These are phyloP conservation scores for Smithornis capensis DNA, from an alignment of 2,113 vertebrate genomes.

Conservation along the genomic window DNA sequence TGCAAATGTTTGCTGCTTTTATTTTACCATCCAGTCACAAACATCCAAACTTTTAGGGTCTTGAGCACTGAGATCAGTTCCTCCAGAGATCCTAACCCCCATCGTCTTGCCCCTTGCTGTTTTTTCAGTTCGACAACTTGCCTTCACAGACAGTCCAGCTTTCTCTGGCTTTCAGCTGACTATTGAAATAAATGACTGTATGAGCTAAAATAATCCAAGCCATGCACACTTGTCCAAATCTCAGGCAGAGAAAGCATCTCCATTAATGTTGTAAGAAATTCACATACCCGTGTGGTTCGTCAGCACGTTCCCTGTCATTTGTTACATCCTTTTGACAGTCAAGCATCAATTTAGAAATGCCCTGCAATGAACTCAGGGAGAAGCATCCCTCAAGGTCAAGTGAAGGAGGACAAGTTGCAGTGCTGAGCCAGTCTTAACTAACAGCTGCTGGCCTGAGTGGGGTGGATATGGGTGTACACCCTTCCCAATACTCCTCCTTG, in stretches of 20 bases:
- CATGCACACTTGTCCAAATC: neutral
- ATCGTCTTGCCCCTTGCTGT: neutral
- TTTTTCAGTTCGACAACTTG: neutral
- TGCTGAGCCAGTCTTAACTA: neutral
- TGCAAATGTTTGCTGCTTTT: neutral
- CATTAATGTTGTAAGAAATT: neutral
- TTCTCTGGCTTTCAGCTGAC: neutral
- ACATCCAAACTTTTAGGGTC: neutral
- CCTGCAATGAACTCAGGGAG: neutral
- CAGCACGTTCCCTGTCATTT: constrained; percentile 35
- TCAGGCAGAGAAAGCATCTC: neutral
- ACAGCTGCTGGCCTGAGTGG: neutral
- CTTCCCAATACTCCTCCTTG: neutral
- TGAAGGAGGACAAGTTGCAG: neutral
- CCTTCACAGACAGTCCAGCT: neutral
- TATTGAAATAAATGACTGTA: neutral
- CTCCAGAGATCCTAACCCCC: neutral
- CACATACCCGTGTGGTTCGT: neutral
- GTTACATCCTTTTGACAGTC: constrained; percentile 36
- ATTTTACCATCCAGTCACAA: neutral
- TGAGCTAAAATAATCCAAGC: constrained; percentile 23
- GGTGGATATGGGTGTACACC: neutral
- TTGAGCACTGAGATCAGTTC: neutral
- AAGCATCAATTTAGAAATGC: constrained; percentile 30
- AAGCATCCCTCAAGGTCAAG: neutral